These are phyloP conservation scores for Lissonota sp. DNA, from an alignment of 2,888 invertebrate genomes.

Conservation along the genomic window DNA sequence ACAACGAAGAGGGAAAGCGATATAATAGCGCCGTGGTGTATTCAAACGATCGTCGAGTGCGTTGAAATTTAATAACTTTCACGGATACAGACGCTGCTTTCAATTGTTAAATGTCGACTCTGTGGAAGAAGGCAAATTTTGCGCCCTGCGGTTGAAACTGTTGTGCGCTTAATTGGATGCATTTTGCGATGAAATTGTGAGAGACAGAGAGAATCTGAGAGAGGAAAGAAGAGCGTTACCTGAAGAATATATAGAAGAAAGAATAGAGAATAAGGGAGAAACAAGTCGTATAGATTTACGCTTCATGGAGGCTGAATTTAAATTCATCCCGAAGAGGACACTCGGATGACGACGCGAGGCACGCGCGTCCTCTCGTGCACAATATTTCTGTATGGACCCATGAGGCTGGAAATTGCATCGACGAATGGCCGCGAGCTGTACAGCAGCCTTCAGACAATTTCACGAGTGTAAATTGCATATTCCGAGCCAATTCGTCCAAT, in stretches of 20 bases:
- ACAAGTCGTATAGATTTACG: conserved; percentile 31
- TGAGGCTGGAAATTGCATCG: conserved; percentile 36
- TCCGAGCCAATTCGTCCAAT: no score
- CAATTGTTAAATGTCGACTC: no score
- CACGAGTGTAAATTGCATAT: no score
- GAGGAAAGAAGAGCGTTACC: no score
- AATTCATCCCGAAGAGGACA: conserved; percentile 32
- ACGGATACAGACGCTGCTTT: no score
- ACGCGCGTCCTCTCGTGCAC: conserved; percentile 11
- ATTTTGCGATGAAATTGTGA: conserved; percentile 28
- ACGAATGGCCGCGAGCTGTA: conserved; percentile 17
- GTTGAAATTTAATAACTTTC: conserved; percentile 5
- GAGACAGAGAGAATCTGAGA: conserved; percentile 11
- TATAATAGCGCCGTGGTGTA: no score
- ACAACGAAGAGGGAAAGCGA: no score
- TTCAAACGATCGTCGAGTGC: background rate
- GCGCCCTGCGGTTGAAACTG: conserved; percentile 22
- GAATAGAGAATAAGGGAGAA: conserved; percentile 16
- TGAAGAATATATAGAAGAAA: conserved; percentile 9
- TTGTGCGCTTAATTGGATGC: conserved; percentile 48
- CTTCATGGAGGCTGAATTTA: conserved; percentile 47
- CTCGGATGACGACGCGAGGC: background rate
- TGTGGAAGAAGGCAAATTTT: conserved; percentile 27
- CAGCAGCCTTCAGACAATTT: no score
- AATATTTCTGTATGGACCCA: conserved; percentile 14